A percentile compares a stretch with the other conserved stretches of the same genome.
phyloP scores from a whole-genome alignment of 2,113 vertebrate species.

The Leucoraja erinaceus region DNA sequence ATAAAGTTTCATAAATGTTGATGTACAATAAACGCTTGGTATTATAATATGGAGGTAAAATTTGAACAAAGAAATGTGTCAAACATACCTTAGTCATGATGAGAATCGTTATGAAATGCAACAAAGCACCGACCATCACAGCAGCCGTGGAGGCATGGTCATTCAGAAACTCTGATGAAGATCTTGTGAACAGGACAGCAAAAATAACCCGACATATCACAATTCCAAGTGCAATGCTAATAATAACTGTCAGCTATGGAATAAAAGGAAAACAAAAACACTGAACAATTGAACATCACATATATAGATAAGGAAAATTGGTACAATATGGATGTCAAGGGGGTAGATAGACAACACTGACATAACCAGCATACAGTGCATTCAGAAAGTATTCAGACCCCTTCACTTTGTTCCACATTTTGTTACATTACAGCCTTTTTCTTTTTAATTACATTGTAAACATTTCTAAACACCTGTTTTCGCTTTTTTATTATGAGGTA shows the following conservation, averaged over 20 bases:
- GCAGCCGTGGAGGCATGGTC: slow-evolving; percentile 59
- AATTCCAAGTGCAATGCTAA: slow-evolving; percentile 69
- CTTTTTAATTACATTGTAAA: too few relatives aligned
- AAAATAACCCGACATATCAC: slow-evolving; percentile 75
- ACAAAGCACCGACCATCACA: slow-evolving; percentile 67
- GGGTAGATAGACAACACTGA: too few relatives aligned
- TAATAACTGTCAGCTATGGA: slow-evolving; percentile 69
- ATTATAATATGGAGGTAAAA: background rate
- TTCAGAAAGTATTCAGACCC: too few relatives aligned
- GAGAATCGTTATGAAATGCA: slow-evolving; percentile 79
- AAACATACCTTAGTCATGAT: slow-evolving; percentile 72
- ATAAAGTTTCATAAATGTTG: background rate
- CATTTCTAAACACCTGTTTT: too few relatives aligned
- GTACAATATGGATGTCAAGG: background rate
- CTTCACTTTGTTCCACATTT: too few relatives aligned
- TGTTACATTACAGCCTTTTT: too few relatives aligned
- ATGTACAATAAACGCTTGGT: background rate
- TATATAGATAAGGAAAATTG: background rate
- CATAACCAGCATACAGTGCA: too few relatives aligned
- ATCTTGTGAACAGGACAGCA: slow-evolving; percentile 52
- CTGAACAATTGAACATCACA: background rate
- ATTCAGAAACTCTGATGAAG: slow-evolving; percentile 46
- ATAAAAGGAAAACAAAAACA: background rate
- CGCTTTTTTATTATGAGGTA: too few relatives aligned
- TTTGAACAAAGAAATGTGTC: background rate